These are phyloP conservation scores for Leucania comma DNA, from an alignment of 2,888 invertebrate genomes.

Conservation along the genomic window DNA sequence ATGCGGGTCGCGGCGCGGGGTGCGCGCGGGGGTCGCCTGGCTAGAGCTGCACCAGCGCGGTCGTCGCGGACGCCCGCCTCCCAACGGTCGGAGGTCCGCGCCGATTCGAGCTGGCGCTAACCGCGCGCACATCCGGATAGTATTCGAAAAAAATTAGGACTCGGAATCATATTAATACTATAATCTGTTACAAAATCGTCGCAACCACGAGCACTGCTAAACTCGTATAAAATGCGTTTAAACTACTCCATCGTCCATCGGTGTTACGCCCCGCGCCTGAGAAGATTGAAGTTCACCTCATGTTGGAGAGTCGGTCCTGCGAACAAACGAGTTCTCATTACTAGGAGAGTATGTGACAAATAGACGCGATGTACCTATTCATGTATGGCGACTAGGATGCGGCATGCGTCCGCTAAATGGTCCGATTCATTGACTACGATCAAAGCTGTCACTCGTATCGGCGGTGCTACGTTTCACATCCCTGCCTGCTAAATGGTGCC, in stretches of 20 bases:
- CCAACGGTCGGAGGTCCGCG: constrained; percentile 66
- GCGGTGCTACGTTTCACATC: constrained; percentile 27
- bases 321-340: constrained; percentile 48
- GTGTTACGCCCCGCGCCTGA: constrained; percentile 42
- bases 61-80: constrained; percentile 70
- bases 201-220: constrained; percentile 69
- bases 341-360: constrained; percentile 5
- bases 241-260: constrained; percentile 70
- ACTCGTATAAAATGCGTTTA: constrained; percentile 51
- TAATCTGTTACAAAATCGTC: constrained; percentile 52
- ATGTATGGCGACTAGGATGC: constrained; percentile 27
- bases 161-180: not conserved
- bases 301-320: constrained; percentile 57
- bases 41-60: constrained; percentile 83
- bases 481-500: constrained; percentile 11
- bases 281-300: constrained; percentile 60
- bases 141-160: constrained; percentile 25
- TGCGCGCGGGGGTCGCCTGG: constrained; percentile 85
- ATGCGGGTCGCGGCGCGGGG: constrained; percentile 39
- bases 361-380: constrained; percentile 9
- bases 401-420: constrained; percentile 39
- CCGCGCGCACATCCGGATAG: constrained; percentile 76
- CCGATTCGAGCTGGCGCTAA: constrained; percentile 76
- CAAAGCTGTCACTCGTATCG: constrained; percentile 65
- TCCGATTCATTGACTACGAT: constrained; percentile 69